Percentiles rank a stretch among this genome's conserved stretches.
Evolutionary conservation across 92 coral and sea anemone genomes (phyloP).

Genomic region (Micromussa lordhowensis): DNA sequence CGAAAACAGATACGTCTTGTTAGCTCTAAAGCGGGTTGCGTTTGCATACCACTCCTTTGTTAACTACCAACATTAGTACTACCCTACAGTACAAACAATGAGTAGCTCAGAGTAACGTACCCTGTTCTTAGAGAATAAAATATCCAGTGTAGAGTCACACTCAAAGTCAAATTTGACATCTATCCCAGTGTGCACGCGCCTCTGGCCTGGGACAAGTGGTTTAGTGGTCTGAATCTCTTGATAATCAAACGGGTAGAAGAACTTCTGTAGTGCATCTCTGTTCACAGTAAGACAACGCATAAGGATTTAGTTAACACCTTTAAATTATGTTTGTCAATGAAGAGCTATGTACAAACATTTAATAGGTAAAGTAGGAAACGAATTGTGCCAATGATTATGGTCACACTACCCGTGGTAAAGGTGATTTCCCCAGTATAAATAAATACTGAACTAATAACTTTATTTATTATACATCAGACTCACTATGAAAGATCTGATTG

Average conservation of each 20-base stretch:
- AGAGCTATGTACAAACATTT: not conserved
- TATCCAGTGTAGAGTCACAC: conserved; percentile 88
- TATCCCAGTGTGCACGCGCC: conserved; percentile 95
- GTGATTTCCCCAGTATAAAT: too few relatives aligned
- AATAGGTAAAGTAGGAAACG: too few relatives aligned
- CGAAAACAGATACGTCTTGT: too few relatives aligned
- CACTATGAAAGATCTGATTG: too few relatives aligned
- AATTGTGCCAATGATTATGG: too few relatives aligned
- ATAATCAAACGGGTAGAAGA: conserved; percentile 96
- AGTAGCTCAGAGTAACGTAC: conserved; percentile 43
- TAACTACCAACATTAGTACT: too few relatives aligned
- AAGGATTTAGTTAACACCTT: too few relatives aligned
- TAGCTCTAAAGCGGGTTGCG: too few relatives aligned
- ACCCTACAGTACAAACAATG: not conserved
- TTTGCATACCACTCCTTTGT: too few relatives aligned
- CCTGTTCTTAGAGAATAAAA: conserved; percentile 92
- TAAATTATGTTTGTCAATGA: not conserved
- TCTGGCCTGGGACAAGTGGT: conserved; percentile 93
- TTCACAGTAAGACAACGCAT: not conserved
- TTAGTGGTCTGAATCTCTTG: conserved; percentile 94
- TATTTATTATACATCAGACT: too few relatives aligned
- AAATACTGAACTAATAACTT: too few relatives aligned
- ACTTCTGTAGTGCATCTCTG: conserved; percentile 92
- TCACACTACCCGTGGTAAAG: too few relatives aligned
- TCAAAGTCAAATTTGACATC: conserved; percentile 94